A percentile compares a stretch with the other conserved stretches of the same genome.
Evolutionary conservation across 2,888 invertebrate species (phyloP).

Genomic region (Philaethria dido): DNA sequence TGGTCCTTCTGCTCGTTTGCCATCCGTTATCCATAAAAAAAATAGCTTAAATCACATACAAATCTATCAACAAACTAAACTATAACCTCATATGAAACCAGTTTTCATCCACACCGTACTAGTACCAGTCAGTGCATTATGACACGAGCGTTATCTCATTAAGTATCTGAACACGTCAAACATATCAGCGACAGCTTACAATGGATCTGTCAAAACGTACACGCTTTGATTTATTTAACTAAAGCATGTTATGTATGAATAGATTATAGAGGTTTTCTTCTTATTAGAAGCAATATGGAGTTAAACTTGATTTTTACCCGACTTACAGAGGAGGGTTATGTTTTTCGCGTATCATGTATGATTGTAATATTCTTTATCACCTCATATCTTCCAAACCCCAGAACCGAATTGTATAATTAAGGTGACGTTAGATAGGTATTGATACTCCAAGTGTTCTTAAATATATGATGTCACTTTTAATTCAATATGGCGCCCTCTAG

Average conservation of each 20-base stretch:
- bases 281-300: background rate
- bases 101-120: conserved; percentile 1
- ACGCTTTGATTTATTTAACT: conserved; percentile 28
- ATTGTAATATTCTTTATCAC: no score
- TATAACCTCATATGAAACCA: background rate
- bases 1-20: no score
- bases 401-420: no score
- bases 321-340: no score
- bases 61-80: background rate
- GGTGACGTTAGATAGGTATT: no score
- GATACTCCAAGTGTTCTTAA: no score
- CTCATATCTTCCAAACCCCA: no score
- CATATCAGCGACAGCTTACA: conserved; percentile 37
- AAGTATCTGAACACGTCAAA: conserved; percentile 57
- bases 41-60: background rate
- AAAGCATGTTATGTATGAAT: background rate
- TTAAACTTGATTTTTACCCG: no score
- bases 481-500: no score
- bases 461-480: no score
- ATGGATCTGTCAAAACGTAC: conserved; percentile 41
- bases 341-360: no score
- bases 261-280: background rate
- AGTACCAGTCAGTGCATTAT: conserved; percentile 51
- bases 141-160: conserved; percentile 67
- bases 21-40: no score